These are phyloP conservation scores for Tricholaema leucomelas DNA, from an alignment of 2,113 vertebrate species.

Conservation along the genomic window DNA sequence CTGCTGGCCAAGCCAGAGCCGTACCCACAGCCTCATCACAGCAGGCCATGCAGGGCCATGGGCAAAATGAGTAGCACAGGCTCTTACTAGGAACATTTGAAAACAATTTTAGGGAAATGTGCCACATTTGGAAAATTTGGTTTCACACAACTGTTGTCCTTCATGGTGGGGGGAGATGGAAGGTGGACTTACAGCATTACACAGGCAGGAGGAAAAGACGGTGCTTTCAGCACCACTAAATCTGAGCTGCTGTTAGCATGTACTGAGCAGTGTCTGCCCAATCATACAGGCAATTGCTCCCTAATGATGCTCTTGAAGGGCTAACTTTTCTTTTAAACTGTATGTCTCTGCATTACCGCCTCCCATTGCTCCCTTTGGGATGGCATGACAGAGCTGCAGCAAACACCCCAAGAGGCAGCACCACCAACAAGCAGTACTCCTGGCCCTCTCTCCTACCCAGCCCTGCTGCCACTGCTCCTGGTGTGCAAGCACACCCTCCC, in stretches of 20 bases:
- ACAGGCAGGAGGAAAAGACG: neutral
- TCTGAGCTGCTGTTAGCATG: neutral
- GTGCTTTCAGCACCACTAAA: neutral
- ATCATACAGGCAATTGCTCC: neutral
- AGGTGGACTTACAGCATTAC: neutral
- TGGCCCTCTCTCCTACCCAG: neutral
- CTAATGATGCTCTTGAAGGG: neutral
- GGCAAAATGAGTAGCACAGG: neutral
- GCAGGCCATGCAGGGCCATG: neutral
- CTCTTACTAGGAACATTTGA: constrained; percentile 22
- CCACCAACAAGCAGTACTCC: neutral
- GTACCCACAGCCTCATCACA: neutral
- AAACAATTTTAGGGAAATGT: neutral
- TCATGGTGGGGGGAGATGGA: neutral
- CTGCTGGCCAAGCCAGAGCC: neutral
- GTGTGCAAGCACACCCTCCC: fast-evolving
- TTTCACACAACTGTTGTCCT: neutral
- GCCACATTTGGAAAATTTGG: neutral
- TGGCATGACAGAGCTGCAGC: fast-evolving
- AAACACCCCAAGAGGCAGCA: neutral
- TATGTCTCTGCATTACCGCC: neutral
- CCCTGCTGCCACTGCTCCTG: neutral
- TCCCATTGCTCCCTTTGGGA: no score
- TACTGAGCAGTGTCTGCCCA: neutral
- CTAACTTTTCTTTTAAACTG: neutral